Evolutionary conservation across 2,888 invertebrate species (phyloP).

Genomic region (Ariolimax columbianus): DNA sequence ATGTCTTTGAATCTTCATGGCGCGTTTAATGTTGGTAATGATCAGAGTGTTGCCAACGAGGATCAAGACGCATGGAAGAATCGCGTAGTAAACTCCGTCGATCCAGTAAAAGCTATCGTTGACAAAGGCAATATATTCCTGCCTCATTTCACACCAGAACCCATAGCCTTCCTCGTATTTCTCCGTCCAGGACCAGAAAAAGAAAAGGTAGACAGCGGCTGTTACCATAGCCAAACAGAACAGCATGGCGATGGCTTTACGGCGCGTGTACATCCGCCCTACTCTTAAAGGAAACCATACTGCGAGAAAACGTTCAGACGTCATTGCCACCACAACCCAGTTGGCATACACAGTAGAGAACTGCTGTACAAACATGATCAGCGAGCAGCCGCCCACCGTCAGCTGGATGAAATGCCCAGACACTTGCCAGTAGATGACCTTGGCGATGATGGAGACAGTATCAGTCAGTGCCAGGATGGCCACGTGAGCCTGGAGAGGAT

Average conservation of each 20-base stretch:
- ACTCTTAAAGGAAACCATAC: conserved; percentile 71
- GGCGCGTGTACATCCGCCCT: conserved; percentile 55
- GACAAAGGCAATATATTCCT: conserved; percentile 45
- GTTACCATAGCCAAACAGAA: conserved; percentile 57
- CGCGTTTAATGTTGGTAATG: conserved; percentile 60
- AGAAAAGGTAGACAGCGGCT: conserved; percentile 37
- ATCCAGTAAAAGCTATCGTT: conserved; percentile 68
- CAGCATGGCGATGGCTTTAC: conserved; percentile 54
- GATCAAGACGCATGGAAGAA: conserved; percentile 65
- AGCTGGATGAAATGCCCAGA: conserved; percentile 6
- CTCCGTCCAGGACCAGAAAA: conserved; percentile 48
- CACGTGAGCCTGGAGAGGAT: conserved; percentile 42
- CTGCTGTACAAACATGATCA: conserved; percentile 64
- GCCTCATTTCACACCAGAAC: conserved; percentile 23
- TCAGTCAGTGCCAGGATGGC: conserved; percentile 44
- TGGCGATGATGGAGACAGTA: conserved; percentile 37
- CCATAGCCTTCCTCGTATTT: conserved; percentile 23
- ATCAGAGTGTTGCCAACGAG: conserved; percentile 67
- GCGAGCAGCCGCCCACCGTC: conserved; percentile 58
- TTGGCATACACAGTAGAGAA: conserved; percentile 67
- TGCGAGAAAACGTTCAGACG: conserved; percentile 71
- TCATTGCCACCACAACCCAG: conserved; percentile 75
- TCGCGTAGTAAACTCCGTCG: conserved; percentile 63
- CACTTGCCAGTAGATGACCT: conserved; percentile 32
- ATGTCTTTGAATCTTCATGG: conserved; percentile 51